Conservation (phyloP, 2,797 vertebrate genomes). For the Neopelma chrysocephalum region DNA sequence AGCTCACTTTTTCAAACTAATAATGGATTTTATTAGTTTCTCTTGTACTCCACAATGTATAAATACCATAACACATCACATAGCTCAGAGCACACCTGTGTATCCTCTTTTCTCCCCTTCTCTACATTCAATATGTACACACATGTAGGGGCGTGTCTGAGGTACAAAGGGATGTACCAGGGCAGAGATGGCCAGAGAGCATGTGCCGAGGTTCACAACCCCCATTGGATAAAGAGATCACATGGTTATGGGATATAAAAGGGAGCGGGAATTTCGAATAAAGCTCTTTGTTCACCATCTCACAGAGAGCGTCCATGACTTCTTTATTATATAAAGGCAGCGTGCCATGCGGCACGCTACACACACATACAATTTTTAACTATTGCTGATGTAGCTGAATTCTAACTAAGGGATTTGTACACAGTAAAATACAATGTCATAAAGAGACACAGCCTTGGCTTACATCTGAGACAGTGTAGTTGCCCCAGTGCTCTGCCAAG, state of each 20-base stretch:
- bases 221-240: too few species aligned
- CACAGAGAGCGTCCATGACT: too few species aligned
- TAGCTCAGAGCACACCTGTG: not conserved
- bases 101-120: not conserved
- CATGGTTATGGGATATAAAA: too few species aligned
- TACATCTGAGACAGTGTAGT: not conserved
- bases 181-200: too few species aligned
- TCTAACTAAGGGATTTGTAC: not conserved
- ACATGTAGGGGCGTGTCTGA: too few species aligned
- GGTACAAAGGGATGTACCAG: too few species aligned
- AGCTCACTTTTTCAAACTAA: not conserved
- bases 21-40: not conserved
- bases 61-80: not conserved
- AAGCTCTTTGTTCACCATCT: too few species aligned
- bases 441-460: not conserved
- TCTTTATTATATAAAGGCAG: too few species aligned
- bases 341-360: too few species aligned
- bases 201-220: too few species aligned
- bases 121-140: not conserved
- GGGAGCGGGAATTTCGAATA: too few species aligned
- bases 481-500: not conserved
- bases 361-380: not conserved
- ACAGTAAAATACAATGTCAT: not conserved
- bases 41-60: not conserved
- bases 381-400: not conserved